Evolutionary conservation across 2,888 invertebrate species (phyloP), one percentile per base, ranked within the genome.

Genomic region (Oeneis ivallda): DNA sequence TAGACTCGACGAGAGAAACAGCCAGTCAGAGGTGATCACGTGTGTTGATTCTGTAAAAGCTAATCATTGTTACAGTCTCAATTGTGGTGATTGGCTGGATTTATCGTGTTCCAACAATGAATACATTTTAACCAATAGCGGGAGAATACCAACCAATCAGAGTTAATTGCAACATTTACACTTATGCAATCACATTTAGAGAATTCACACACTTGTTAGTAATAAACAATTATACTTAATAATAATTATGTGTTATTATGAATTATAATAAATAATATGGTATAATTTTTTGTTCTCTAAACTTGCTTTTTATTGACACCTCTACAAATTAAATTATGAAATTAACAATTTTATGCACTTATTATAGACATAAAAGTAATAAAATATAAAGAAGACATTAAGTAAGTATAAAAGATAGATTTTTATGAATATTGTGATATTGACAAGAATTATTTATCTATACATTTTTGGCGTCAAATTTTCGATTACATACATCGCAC

Each of bases 401-500:
- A 41, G 11, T 5, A 41, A 5, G 5, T 11, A 41, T n/a, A 43
- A 43, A 13, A 43, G 3, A 43, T 7, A 37, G 43, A n/a, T 43
- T 43, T n/a, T n/a, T 43, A n/a, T 13, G n/a, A n/a, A 43, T 43
- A 7, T 17, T 37, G 8, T 53, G 8, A 58, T 54, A 56, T 47
- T 45, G 34, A 19, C 39, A 26, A 60, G n/a, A 52, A 15, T 63
- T 73, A 15, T 63, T 73, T 79, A 85, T 69, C 80, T 77, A 69
- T 84, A 81, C 34, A 72, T 72, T 79, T 79, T 86, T 69, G 81
- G 75, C 26, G 81, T 76, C 77, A 90, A 80, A 75, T 80, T 84
- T 79, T 91, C 92, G 65, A 92, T 73, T 53, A 90, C 88, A 79
- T 82, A 82, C 88, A 92, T 90, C 66, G 92, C 92, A 72, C 91